Evolutionary conservation across 2,797 vertebrate genomes (phyloP).

Genomic region (Aselliscus stoliczkanus): DNA sequence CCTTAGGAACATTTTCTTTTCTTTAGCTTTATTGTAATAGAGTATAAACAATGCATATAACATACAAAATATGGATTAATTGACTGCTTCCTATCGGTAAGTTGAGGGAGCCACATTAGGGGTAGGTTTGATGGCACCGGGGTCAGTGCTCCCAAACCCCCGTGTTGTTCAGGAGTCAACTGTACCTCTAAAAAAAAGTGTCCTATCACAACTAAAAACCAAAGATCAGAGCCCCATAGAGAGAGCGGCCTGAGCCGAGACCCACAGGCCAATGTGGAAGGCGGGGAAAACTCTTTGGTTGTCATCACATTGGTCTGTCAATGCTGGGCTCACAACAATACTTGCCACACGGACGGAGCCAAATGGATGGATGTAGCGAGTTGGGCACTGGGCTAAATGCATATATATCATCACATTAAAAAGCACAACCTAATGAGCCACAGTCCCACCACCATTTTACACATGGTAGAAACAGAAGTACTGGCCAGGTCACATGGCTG

Average conservation of each 20-base stretch:
- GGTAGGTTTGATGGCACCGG: not conserved
- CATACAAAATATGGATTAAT: not conserved
- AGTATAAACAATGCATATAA: not conserved
- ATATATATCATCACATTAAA: not conserved
- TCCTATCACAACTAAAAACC: not conserved
- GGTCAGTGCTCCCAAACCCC: not conserved
- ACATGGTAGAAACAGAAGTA: not conserved
- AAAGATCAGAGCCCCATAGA: not conserved
- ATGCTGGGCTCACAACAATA: not conserved
- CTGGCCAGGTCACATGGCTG: not conserved
- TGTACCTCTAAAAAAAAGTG: not conserved
- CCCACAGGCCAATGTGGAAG: not conserved
- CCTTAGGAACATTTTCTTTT: not conserved
- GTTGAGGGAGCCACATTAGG: not conserved
- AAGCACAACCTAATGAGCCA: not conserved
- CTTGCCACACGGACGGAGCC: not conserved
- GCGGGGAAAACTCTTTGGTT: not conserved
- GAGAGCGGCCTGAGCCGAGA: not conserved
- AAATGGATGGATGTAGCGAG: not conserved
- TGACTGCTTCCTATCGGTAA: not conserved
- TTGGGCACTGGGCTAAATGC: not conserved
- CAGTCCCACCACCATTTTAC: not conserved
- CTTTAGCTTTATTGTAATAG: not conserved
- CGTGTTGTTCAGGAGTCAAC: not conserved
- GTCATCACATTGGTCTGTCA: not conserved